Base-by-base conservation (phyloP, 1,140 invertebrate species). In the Drosophila cardini region DNA sequence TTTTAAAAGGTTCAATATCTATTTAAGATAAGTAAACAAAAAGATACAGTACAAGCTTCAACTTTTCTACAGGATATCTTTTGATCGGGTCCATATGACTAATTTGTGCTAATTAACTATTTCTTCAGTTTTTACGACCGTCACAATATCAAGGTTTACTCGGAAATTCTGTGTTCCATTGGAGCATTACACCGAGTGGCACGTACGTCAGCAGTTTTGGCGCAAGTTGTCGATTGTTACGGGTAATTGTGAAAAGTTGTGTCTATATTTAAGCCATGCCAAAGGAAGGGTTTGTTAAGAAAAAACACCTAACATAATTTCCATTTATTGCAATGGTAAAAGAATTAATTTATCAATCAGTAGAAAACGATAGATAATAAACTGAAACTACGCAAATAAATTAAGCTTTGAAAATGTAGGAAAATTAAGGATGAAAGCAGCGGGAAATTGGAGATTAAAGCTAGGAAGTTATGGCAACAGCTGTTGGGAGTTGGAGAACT, bases 201-300 rank as follows among this genome's bases (percentile, higher is more conserved):
- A 86, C 82, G 65, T 80, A 64, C 82, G 80, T 84, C 64, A 84
- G 42, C 38, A 43, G 21, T 34, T 48, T 62, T 6, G 30, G 26
- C 15, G 50, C 11, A 36, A 65, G 60, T 56, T 32, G 52, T 11
- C 18, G 26, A 5, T 26, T 36, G 43, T 63, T 26, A 26, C 46
- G 38, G 11, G 34, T 40, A 38, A 32, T 62, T 30, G 34, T n/a
- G 38, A 40, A 56, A 34, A 16, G 8, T 42, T 53, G 21, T 10
- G 8, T 6, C 11, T 55, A 16, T 40, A 21, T 38, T 43, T 48
- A 16, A 45, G 34, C 2, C 11, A 40, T 50, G 45, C 30, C 26
- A 42, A 16, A 43, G 58, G 9, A 15, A 38, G 26, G 21, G 4
- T 0, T 11, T 18, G 50, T 42, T 42, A 36, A 36, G n/a, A 21